Evolutionary conservation across 30 jellyfish, hydroid and myxozoan species (phyloP).

Genomic region (Cassiopea andromeda): DNA sequence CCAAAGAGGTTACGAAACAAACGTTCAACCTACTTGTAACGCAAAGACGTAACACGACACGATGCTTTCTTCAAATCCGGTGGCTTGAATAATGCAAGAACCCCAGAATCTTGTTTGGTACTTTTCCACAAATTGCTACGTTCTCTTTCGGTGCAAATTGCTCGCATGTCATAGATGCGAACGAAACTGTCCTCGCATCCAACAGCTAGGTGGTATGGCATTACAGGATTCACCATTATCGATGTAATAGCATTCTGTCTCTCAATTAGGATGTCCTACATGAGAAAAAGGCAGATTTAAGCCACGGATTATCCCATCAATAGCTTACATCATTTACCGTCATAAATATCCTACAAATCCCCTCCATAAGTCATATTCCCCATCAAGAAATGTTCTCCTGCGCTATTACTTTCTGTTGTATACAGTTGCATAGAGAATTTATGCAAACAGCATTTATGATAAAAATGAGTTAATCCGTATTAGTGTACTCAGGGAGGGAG

Average conservation of each 20-base stretch:
- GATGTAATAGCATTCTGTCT: conserved; percentile 74
- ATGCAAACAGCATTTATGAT: too few relatives aligned
- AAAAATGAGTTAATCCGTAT: too few relatives aligned
- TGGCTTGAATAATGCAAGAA: conserved; percentile 71
- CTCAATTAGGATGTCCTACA: conserved; percentile 76
- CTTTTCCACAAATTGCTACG: conserved; percentile 27
- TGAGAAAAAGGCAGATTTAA: not conserved
- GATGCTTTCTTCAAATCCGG: conserved; percentile 49
- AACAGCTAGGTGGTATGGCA: conserved; percentile 77
- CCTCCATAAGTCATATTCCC: not conserved
- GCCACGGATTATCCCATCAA: not conserved
- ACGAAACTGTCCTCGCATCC: conserved; percentile 91
- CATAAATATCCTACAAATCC: not conserved
- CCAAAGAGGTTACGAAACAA: too few relatives aligned
- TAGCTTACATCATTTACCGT: not conserved
- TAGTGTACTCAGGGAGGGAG: too few relatives aligned
- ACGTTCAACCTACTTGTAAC: conserved; percentile 57
- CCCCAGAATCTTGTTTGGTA: conserved; percentile 40
- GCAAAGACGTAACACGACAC: conserved; percentile 88
- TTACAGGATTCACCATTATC: conserved; percentile 73
- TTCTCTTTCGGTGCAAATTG: conserved; percentile 51
- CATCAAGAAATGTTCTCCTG: too few relatives aligned
- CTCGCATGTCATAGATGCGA: conserved; percentile 78
- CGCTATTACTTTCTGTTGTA: too few relatives aligned
- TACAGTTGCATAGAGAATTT: too few relatives aligned